Conservation (phyloP, 1,140 invertebrate genomes). For the Aphelinus atriplicis region DNA sequence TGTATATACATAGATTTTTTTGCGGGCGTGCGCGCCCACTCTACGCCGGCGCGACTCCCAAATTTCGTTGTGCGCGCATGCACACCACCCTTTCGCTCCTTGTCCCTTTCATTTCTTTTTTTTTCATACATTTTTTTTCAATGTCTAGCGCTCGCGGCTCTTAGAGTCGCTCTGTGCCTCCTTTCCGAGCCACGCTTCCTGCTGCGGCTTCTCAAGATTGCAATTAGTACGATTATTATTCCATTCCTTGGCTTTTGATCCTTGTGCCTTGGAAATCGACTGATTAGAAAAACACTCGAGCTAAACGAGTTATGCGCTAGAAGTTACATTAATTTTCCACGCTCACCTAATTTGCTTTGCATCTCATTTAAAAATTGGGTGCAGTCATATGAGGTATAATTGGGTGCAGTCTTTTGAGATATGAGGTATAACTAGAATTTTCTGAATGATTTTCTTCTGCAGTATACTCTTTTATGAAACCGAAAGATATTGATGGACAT, state of each 20-base stretch:
- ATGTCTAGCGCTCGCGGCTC: slow-evolving; percentile 15
- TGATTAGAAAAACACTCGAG: background rate
- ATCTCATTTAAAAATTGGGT: slow-evolving; percentile 11
- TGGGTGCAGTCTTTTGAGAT: too few species aligned
- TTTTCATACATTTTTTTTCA: background rate
- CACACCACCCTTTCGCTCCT: slow-evolving; percentile 1
- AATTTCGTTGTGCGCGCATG: slow-evolving; percentile 46
- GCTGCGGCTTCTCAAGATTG: slow-evolving; percentile 3
- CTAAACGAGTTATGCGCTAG: too few species aligned
- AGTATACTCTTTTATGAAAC: too few species aligned
- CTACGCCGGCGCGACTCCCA: slow-evolving; percentile 58
- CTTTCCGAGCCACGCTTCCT: background rate
- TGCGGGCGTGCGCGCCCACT: slow-evolving; percentile 49
- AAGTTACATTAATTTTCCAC: slow-evolving; percentile 31
- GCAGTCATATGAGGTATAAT: too few species aligned
- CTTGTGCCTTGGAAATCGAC: background rate
- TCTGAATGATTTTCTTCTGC: too few species aligned
- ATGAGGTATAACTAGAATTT: too few species aligned
- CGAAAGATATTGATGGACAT: too few species aligned
- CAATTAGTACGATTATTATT: slow-evolving; percentile 38
- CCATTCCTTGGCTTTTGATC: background rate
- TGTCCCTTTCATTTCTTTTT: slow-evolving; percentile 10
- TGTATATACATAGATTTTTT: slow-evolving; percentile 52
- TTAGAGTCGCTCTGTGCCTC: background rate
- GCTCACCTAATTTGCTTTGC: background rate